Conservation (phyloP, 92 coral and sea anemone species). For the Pocillopora grandis region DNA sequence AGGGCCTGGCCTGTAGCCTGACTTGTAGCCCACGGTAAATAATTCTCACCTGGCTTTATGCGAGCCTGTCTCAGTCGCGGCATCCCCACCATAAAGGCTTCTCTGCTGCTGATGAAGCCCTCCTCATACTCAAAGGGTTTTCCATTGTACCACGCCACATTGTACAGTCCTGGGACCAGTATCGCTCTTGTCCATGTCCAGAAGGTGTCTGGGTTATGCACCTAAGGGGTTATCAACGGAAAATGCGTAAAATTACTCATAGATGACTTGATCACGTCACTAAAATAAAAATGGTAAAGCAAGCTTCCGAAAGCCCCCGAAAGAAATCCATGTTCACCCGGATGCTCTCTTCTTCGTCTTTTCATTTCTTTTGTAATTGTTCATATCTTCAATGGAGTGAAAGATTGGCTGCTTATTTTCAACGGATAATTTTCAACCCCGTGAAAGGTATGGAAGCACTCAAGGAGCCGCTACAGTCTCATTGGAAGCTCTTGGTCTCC, state of each 20-base stretch:
- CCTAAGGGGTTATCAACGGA: conserved; percentile 35
- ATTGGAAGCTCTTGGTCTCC: too few relatives aligned
- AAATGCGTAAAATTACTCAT: not conserved
- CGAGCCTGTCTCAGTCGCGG: conserved; percentile 90
- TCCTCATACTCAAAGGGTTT: conserved; percentile 65
- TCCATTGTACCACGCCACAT: conserved; percentile 83
- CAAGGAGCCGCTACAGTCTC: too few relatives aligned
- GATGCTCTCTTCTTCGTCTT: too few relatives aligned
- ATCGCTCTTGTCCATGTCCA: conserved; percentile 79
- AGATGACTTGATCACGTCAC: not conserved
- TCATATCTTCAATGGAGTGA: too few relatives aligned
- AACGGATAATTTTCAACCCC: too few relatives aligned
- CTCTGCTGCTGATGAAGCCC: conserved; percentile 85
- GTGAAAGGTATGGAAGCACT: too few relatives aligned
- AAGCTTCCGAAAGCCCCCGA: too few relatives aligned
- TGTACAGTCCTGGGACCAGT: conserved; percentile 82
- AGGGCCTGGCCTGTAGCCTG: too few relatives aligned
- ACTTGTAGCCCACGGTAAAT: not conserved
- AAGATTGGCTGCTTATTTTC: too few relatives aligned
- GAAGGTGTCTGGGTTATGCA: conserved; percentile 51
- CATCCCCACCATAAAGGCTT: conserved; percentile 86
- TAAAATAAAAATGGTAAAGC: too few relatives aligned
- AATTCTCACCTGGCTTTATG: conserved; percentile 71
- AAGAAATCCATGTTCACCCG: too few relatives aligned
- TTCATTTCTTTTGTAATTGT: too few relatives aligned